phyloP scores from a whole-genome alignment of 2,888 invertebrate genomes.

The Smittia sp. region DNA sequence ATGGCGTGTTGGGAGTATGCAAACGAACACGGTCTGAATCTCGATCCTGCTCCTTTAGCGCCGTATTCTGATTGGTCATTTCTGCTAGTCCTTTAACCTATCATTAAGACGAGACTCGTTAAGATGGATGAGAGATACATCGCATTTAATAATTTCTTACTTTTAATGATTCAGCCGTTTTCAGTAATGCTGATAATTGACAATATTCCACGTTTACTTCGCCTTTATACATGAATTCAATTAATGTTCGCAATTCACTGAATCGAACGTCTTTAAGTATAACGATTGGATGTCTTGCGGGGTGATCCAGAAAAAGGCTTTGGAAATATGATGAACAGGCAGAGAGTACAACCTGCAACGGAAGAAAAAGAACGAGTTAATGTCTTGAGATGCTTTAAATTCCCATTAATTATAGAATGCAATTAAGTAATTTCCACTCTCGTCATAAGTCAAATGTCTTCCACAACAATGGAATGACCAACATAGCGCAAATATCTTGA shows the following conservation, averaged over 20 bases:
- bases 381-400: not conserved
- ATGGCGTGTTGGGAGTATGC: constrained; percentile 50
- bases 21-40: constrained; percentile 55
- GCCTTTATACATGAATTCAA: constrained; percentile 96
- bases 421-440: constrained; percentile 35
- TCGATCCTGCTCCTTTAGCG: constrained; percentile 56
- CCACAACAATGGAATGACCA: not conserved
- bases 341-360: constrained; percentile 79
- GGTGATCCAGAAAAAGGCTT: constrained; percentile 88
- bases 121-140: no score
- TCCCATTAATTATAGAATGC: constrained; percentile 18
- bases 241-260: constrained; percentile 83
- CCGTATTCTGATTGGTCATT: constrained; percentile 78
- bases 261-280: constrained; percentile 92
- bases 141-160: constrained; percentile 50
- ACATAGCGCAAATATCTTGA: no score
- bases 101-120: not conserved
- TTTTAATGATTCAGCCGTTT: constrained; percentile 90
- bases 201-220: constrained; percentile 94
- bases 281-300: constrained; percentile 88
- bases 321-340: constrained; percentile 95
- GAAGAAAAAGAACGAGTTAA: constrained; percentile 19
- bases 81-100: constrained; percentile 86
- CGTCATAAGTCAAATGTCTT: constrained; percentile 6
- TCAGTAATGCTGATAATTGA: constrained; percentile 84